A percentile compares a stretch with the other conserved stretches of the same genome.
phyloP scores from a whole-genome alignment of 30 jellyfish, hydroid and myxozoan genomes.

The Clytia hemisphaerica region DNA sequence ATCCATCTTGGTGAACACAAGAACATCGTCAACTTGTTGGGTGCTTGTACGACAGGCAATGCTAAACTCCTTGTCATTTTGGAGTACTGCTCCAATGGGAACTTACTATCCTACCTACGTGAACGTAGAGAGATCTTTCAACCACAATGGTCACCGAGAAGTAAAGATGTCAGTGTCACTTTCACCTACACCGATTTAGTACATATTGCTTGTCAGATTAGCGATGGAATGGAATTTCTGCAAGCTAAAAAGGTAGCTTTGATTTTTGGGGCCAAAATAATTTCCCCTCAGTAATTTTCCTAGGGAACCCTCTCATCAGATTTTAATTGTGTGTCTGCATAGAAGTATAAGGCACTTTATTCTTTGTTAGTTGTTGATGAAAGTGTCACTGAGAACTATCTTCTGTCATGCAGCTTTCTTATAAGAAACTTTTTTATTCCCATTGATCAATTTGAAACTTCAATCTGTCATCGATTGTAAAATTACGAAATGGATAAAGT shows the following conservation, averaged over 20 bases:
- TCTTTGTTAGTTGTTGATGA: too few species aligned
- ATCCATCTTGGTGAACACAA: slow-evolving; percentile 95
- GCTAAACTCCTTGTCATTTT: slow-evolving; percentile 62
- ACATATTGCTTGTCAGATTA: slow-evolving; percentile 72
- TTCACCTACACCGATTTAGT: slow-evolving; percentile 63
- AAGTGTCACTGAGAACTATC: too few species aligned
- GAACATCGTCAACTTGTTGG: slow-evolving; percentile 82
- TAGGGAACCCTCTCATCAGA: too few species aligned
- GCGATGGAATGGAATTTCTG: slow-evolving; percentile 88
- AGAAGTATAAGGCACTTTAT: too few species aligned
- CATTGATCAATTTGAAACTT: too few species aligned
- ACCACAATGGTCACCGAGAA: slow-evolving; percentile 68
- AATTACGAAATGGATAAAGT: too few species aligned
- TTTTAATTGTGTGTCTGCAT: too few species aligned
- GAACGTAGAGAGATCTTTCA: slow-evolving; percentile 57
- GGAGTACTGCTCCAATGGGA: slow-evolving; percentile 93
- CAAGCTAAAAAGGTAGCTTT: slow-evolving; percentile 79
- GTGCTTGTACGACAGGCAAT: slow-evolving; percentile 93
- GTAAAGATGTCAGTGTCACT: slow-evolving; percentile 63
- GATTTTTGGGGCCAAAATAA: background rate
- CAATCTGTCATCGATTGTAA: too few species aligned
- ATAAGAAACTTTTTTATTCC: too few species aligned
- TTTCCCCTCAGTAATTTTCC: too few species aligned
- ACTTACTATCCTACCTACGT: slow-evolving; percentile 68
- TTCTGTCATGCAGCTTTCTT: too few species aligned